Evolutionary conservation across 2,113 vertebrate species (phyloP).

Genomic region (Jaculus jaculus): DNA sequence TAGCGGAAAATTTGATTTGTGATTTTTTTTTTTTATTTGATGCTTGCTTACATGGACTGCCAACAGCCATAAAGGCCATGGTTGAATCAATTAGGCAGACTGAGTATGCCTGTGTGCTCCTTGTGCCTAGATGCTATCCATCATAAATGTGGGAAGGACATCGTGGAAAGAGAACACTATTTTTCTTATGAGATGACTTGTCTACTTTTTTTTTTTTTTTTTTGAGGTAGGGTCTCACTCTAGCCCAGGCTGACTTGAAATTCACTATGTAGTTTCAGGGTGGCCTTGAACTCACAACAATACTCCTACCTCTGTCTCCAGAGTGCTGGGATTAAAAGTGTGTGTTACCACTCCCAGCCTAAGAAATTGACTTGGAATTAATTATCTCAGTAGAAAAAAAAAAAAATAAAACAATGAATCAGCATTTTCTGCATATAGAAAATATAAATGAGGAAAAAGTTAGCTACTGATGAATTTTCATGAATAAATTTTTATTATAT

Average conservation of each 20-base stretch:
- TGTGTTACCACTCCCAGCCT: no score
- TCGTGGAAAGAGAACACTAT: not conserved
- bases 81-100: accelerated
- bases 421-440: not conserved
- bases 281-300: no score
- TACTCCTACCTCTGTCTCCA: no score
- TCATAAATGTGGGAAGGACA: accelerated
- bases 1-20: not conserved
- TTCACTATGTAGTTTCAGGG: no score
- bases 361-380: not conserved
- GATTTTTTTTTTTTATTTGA: not conserved
- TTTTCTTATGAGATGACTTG: not conserved
- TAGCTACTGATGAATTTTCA: not conserved
- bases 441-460: not conserved
- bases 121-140: no score
- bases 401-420: not conserved
- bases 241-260: no score
- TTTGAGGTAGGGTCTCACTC: no score
- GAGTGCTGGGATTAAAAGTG: no score
- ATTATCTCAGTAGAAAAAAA: not conserved
- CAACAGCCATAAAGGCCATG: not conserved
- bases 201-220: no score
- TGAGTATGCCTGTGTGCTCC: no score
- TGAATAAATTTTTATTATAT: not conserved
- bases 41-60: no score